Conservation (phyloP, 2,113 vertebrate genomes). For the Barnardius zonarius region DNA sequence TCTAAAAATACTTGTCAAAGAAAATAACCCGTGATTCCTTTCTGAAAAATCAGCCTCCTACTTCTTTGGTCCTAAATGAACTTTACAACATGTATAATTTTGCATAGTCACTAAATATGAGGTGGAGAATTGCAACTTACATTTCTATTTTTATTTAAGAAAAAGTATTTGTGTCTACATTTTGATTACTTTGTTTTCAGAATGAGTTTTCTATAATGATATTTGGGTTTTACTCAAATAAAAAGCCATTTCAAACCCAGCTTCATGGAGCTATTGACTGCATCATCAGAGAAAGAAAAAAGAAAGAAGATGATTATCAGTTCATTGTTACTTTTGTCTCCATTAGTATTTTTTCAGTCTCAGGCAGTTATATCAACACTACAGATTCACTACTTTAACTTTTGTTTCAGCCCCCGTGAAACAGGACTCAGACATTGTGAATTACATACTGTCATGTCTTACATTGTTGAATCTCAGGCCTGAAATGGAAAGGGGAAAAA, state of each 20-base stretch:
- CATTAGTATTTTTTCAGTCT: background rate
- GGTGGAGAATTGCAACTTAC: background rate
- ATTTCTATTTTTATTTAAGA: slow-evolving; percentile 15
- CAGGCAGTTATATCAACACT: background rate
- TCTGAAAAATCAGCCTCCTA: background rate
- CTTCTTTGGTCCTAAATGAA: slow-evolving; percentile 6
- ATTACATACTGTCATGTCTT: background rate
- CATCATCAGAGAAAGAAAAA: background rate
- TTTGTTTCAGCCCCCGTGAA: background rate
- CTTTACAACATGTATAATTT: background rate
- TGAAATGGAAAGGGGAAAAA: background rate
- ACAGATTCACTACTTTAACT: background rate
- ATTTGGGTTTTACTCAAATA: background rate
- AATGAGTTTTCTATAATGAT: background rate
- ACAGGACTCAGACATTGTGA: background rate
- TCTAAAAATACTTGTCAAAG: slow-evolving; percentile 7
- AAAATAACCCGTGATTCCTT: slow-evolving; percentile 6
- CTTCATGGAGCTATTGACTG: background rate
- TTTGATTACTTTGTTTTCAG: background rate
- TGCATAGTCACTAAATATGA: background rate
- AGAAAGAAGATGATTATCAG: background rate
- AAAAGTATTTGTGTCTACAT: background rate
- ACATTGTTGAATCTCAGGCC: background rate
- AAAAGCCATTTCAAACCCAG: background rate
- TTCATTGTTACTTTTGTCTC: background rate